These are phyloP conservation scores for Cacoxenus indagator DNA, from an alignment of 2,888 invertebrate genomes.

Conservation along the genomic window DNA sequence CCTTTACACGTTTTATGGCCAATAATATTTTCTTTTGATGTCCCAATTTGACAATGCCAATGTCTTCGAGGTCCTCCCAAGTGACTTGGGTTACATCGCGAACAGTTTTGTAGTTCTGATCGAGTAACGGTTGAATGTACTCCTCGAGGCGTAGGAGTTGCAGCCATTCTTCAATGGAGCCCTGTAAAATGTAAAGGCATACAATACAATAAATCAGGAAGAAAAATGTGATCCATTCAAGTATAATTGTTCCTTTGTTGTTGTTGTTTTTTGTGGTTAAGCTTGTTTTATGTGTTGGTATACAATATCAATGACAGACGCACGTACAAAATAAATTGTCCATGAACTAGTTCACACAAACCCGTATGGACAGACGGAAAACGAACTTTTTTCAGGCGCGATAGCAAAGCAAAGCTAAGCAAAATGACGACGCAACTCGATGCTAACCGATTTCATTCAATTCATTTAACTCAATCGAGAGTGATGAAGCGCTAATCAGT, in stretches of 20 bases:
- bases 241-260: conserved; percentile 3
- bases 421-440: conserved; percentile 3
- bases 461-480: neutral
- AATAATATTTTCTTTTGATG: conserved; percentile 98
- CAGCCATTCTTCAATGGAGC: conserved; percentile 95
- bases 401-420: neutral
- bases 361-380: no score
- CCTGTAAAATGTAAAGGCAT: conserved; percentile 72
- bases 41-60: conserved; percentile 92
- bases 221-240: neutral
- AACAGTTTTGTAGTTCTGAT: conserved; percentile 94
- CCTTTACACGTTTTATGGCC: conserved; percentile 96
- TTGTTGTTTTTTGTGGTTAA: conserved; percentile 20
- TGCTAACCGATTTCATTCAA: neutral
- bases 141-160: conserved; percentile 90
- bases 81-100: conserved; percentile 95
- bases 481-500: conserved; percentile 59
- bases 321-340: conserved; percentile 53
- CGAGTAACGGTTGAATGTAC: conserved; percentile 89
- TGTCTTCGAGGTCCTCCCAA: conserved; percentile 99
- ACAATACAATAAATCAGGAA: conserved; percentile 15
- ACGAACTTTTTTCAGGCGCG: neutral
- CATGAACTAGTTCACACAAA: conserved; percentile 56
- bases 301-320: conserved; percentile 26
- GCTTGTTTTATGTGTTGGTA: conserved; percentile 41